These are phyloP conservation scores for Stegana nigrithorax DNA, from an alignment of 2,888 invertebrate species.

Conservation along the genomic window DNA sequence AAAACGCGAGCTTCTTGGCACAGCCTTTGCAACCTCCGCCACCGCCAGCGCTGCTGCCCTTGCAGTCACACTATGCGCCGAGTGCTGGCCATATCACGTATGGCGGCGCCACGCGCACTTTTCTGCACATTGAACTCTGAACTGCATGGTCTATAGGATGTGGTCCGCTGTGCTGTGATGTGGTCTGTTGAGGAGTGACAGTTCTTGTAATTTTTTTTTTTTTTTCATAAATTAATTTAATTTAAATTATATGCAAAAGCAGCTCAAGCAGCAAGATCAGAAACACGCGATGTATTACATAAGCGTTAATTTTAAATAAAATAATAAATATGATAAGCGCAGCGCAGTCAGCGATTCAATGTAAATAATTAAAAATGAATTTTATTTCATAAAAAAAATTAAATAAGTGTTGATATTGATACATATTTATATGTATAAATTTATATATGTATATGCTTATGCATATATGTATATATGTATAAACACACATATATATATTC, in stretches of 20 bases:
- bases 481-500: neutral
- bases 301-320: constrained; percentile 6
- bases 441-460: neutral
- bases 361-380: no score
- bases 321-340: neutral
- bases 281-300: constrained; percentile 8
- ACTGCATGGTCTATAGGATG: constrained; percentile 33
- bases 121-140: constrained; percentile 63
- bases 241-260: neutral
- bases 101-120: constrained; percentile 34
- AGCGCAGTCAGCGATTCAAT: no score
- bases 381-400: neutral
- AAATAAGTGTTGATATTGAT: constrained; percentile 36
- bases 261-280: no score
- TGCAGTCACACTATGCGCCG: neutral
- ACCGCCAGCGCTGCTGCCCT: constrained; percentile 22
- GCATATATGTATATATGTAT: neutral
- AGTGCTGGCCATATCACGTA: neutral
- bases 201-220: constrained; percentile 23
- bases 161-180: neutral
- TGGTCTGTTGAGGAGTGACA: neutral
- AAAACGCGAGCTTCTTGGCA: constrained; percentile 28
- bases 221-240: neutral
- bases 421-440: constrained; percentile 2
- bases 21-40: constrained; percentile 9